Percentiles rank a stretch among this genome's conserved stretches.
Evolutionary conservation across 2,113 vertebrate species (phyloP).

Genomic region (Salvelinus fontinalis): DNA sequence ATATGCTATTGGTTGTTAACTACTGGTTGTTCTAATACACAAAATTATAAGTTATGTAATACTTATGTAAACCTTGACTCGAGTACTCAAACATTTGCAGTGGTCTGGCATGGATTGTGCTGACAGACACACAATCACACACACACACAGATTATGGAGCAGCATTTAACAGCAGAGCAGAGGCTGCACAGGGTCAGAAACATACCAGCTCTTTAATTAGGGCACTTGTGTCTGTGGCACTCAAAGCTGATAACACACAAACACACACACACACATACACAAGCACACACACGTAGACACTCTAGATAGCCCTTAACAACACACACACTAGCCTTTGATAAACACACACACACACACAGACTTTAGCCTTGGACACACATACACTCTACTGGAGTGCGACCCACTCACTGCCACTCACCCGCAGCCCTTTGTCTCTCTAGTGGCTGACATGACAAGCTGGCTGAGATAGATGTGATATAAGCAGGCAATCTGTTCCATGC

Average conservation of each 20-base stretch:
- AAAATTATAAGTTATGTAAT: too few relatives aligned
- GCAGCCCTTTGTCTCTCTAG: slow-evolving; percentile 11
- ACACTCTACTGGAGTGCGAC: neutral
- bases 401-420: neutral
- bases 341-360: neutral
- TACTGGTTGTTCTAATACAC: too few relatives aligned
- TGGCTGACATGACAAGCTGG: slow-evolving; percentile 20
- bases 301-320: neutral
- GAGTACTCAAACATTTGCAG: slow-evolving; percentile 37
- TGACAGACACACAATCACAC: slow-evolving; percentile 17
- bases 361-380: slow-evolving; percentile 5
- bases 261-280: neutral
- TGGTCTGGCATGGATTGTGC: slow-evolving; percentile 44
- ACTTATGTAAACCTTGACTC: too few relatives aligned
- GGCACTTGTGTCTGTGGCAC: slow-evolving; percentile 32
- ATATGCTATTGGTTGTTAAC: too few relatives aligned
- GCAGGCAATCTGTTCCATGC: slow-evolving; percentile 52
- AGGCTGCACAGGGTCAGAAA: neutral
- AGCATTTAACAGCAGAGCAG: slow-evolving; percentile 66
- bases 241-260: neutral
- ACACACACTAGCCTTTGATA: slow-evolving; percentile 17
- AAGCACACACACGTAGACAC: neutral
- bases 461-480: slow-evolving; percentile 30
- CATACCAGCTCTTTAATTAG: slow-evolving; percentile 64
- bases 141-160: slow-evolving; percentile 50